phyloP scores from a whole-genome alignment of 2,113 vertebrate species.

The Nannobrachium achirus region DNA sequence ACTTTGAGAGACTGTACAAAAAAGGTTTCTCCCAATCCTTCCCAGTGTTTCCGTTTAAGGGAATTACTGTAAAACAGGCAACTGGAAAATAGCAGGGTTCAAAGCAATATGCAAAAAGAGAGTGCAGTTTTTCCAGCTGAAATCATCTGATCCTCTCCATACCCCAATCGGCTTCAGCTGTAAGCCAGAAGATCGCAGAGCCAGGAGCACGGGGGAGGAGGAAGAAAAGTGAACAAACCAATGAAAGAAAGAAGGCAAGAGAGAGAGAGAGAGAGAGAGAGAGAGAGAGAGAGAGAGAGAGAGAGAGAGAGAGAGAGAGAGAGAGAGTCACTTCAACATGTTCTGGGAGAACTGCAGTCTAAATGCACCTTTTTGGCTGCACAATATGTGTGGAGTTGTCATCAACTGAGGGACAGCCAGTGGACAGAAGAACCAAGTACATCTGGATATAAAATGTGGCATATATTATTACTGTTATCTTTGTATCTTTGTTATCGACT shows the following conservation, averaged over 20 bases:
- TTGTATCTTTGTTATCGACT: too few relatives aligned
- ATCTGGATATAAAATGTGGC: too few relatives aligned
- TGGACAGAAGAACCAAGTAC: too few relatives aligned
- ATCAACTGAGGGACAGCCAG: too few relatives aligned
- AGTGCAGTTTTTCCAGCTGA: conserved; percentile 73
- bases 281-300: conserved; percentile 10
- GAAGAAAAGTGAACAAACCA: not conserved
- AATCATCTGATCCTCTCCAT: conserved; percentile 77
- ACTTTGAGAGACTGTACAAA: conserved; percentile 35
- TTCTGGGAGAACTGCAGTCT: too few relatives aligned
- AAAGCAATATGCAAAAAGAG: conserved; percentile 74
- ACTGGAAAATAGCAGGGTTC: conserved; percentile 68
- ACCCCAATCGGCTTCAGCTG: conserved; percentile 74
- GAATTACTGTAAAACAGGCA: conserved; percentile 74
- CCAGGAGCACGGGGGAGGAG: conserved; percentile 40
- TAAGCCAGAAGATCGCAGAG: conserved; percentile 72
- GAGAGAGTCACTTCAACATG: too few relatives aligned
- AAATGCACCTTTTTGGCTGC: too few relatives aligned
- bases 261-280: not conserved
- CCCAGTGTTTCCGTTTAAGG: conserved; percentile 56
- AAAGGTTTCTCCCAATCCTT: conserved; percentile 42
- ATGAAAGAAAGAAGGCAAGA: conserved; percentile 45
- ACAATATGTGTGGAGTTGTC: too few relatives aligned
- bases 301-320: conserved; percentile 14
- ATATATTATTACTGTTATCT: too few relatives aligned